Conservation (phyloP, 2,797 vertebrate genomes). For the Taenioides sp. region DNA sequence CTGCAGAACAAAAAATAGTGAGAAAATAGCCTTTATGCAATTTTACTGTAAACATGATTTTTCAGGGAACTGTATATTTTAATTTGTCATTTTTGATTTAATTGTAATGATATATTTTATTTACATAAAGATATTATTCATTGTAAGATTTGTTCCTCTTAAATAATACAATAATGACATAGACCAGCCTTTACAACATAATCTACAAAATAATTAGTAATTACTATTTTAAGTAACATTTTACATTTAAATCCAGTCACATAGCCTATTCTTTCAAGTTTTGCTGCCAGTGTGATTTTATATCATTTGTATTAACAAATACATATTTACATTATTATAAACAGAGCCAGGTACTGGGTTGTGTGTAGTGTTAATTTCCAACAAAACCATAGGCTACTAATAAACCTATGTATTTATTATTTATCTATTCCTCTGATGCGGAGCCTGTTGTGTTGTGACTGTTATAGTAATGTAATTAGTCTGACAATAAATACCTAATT, state of each 20-base stretch:
- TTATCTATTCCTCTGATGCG: not conserved
- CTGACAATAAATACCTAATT: conserved; percentile 2
- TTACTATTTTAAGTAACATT: not conserved
- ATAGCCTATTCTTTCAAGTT: conserved; percentile 23
- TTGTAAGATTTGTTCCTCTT: conserved; percentile 4
- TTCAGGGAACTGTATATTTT: conserved; percentile 62
- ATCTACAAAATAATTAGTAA: not conserved
- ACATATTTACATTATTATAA: conserved; percentile 41
- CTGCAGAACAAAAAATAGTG: conserved; percentile 21
- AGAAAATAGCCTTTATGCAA: conserved; percentile 1
- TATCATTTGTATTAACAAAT: conserved; percentile 32
- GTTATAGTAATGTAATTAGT: not conserved
- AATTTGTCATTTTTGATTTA: conserved; percentile 62
- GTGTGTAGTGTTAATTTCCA: conserved; percentile 35
- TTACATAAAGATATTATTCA: conserved; percentile 37
- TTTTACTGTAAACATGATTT: conserved; percentile 39
- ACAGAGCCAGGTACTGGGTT: conserved; percentile 56
- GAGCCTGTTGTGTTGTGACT: not conserved
- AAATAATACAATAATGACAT: conserved; percentile 1
- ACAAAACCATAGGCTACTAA: conserved; percentile 32
- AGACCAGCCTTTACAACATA: not conserved
- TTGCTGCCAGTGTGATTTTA: conserved; percentile 59
- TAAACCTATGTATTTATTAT: not conserved
- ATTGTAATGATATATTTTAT: conserved; percentile 29
- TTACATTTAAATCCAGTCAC: not conserved